Evolutionary conservation across 2,888 invertebrate genomes (phyloP).

Genomic region (Apodemia hepburni): DNA sequence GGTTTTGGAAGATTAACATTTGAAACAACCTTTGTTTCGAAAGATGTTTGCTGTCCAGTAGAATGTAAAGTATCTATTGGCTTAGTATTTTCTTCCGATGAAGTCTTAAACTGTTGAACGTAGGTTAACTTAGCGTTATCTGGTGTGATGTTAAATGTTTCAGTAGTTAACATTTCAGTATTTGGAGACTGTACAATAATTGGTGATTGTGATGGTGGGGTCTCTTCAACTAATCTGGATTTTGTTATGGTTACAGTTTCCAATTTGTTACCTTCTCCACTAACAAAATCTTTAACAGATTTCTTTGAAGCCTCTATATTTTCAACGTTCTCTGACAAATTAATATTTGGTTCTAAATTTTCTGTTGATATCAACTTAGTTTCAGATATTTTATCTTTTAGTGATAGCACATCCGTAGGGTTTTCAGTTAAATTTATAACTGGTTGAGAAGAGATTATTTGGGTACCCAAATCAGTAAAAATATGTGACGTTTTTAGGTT

Average conservation of each 20-base stretch:
- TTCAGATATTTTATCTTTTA: not conserved
- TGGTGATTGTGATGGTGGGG: not conserved
- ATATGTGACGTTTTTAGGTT: not conserved
- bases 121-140: not conserved
- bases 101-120: not conserved
- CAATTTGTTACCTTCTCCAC: not conserved
- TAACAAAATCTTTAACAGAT: not conserved
- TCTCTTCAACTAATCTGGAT: conserved; percentile 2
- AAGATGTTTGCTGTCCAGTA: not conserved
- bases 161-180: not conserved
- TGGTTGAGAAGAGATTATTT: not conserved
- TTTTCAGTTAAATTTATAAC: not conserved
- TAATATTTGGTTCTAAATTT: not conserved
- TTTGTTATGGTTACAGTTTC: not conserved
- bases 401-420: not conserved
- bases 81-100: not conserved
- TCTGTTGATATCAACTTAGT: not conserved
- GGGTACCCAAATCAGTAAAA: not conserved
- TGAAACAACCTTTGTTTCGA: conserved; percentile 19
- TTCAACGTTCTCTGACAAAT: not conserved
- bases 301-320: not conserved
- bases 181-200: not conserved
- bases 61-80: conserved; percentile 1
- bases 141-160: not conserved
- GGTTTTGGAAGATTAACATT: conserved; percentile 27